Conservation (phyloP, 2,888 invertebrate species). For the Smittia aterrima region DNA sequence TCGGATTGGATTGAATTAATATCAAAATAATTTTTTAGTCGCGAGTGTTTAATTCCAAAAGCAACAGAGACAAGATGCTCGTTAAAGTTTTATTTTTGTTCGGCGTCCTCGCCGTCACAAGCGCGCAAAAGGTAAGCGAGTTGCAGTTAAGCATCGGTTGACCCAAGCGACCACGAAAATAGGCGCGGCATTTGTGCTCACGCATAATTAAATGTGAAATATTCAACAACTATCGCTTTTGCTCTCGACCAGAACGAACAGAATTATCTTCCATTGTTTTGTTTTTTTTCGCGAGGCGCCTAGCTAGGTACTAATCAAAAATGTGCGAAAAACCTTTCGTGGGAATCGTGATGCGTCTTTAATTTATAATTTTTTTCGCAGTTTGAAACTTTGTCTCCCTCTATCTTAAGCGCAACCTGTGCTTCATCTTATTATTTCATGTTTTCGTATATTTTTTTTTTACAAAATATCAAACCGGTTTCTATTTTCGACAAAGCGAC, state of each 20-base stretch:
- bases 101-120: background rate
- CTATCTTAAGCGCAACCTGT: background rate
- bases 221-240: background rate
- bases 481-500: background rate
- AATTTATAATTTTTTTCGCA: background rate
- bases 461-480: background rate
- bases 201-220: slow-evolving; percentile 8
- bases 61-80: background rate
- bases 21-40: background rate
- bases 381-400: background rate
- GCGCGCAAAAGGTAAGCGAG: slow-evolving; percentile 7
- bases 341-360: background rate
- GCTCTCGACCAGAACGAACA: background rate
- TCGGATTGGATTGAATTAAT: slow-evolving; percentile 7
- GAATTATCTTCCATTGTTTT: background rate
- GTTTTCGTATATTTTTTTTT: background rate
- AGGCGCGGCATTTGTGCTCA: slow-evolving; percentile 11
- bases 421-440: background rate
- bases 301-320: background rate
- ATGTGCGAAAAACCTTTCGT: background rate
- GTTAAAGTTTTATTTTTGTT: background rate
- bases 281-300: background rate
- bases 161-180: background rate
- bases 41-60: background rate
- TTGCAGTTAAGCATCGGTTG: background rate